These are phyloP conservation scores for Thymelicus sylvestris DNA, from an alignment of 2,888 invertebrate genomes.

Conservation along the genomic window DNA sequence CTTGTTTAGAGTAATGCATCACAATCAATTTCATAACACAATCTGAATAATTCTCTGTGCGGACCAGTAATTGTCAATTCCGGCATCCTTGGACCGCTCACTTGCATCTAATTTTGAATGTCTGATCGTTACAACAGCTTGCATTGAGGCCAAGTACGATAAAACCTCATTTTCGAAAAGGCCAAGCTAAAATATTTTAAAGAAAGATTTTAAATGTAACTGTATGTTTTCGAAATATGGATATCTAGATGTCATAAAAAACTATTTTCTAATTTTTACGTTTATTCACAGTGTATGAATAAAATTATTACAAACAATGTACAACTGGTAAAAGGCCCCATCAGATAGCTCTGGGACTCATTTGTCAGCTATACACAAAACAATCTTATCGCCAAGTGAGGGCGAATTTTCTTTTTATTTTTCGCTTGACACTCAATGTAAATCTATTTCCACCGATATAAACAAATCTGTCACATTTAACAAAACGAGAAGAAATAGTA, in stretches of 20 bases:
- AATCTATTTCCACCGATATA: neutral
- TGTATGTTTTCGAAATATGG: no score
- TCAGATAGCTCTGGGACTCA: no score
- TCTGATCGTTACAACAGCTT: constrained; percentile 29
- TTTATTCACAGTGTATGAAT: no score
- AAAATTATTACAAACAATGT: no score
- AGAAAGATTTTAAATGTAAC: neutral
- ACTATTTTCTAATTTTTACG: no score
- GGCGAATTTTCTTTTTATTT: no score
- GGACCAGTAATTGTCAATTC: constrained; percentile 32
- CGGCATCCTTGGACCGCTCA: constrained; percentile 40
- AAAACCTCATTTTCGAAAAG: neutral
- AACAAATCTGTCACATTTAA: constrained; percentile 2
- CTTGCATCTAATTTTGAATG: constrained; percentile 37
- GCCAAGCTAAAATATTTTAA: constrained; percentile 4
- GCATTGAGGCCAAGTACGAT: constrained; percentile 16
- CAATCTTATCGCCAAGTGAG: no score
- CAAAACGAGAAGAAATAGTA: constrained; percentile 10
- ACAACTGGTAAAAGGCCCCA: no score
- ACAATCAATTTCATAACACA: constrained; percentile 5
- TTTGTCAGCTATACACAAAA: no score
- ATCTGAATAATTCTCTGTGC: constrained; percentile 7
- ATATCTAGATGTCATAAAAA: no score
- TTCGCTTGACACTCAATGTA: neutral
- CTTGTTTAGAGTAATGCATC: neutral